Evolutionary conservation across 2,113 vertebrate species (phyloP).

Genomic region (Pardalotus punctatus): DNA sequence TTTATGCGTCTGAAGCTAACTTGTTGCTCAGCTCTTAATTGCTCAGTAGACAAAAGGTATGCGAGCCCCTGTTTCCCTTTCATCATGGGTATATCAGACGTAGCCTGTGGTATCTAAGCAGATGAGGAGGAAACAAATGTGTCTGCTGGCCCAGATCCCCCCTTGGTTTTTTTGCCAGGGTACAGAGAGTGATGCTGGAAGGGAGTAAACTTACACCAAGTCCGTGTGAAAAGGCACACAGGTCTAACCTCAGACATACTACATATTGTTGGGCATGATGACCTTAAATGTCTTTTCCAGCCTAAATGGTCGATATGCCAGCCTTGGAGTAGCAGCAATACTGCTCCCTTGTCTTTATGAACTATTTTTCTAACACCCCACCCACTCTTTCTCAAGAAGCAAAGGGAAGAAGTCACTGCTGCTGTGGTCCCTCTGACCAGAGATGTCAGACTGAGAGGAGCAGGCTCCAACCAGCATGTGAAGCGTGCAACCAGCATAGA

Average conservation of each 20-base stretch:
- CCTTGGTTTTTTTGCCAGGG: neutral
- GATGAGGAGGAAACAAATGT: neutral
- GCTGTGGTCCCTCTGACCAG: neutral
- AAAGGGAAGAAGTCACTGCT: neutral
- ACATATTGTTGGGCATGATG: neutral
- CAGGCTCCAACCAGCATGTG: neutral
- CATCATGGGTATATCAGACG: neutral
- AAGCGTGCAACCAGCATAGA: neutral
- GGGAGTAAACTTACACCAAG: neutral
- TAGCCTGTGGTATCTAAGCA: neutral
- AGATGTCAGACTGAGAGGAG: neutral
- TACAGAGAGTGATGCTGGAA: neutral
- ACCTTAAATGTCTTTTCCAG: neutral
- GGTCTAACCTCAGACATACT: neutral
- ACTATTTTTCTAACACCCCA: neutral
- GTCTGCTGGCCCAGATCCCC: neutral
- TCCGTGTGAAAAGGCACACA: neutral
- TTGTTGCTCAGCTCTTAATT: neutral
- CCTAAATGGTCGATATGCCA: neutral
- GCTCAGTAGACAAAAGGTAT: neutral
- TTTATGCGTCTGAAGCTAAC: neutral
- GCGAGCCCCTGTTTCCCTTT: neutral
- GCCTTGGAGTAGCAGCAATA: neutral
- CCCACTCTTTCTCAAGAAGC: neutral
- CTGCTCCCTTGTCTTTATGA: neutral